Conservation (phyloP, 2,797 vertebrate species). For the Phataginus tetradactyla region DNA sequence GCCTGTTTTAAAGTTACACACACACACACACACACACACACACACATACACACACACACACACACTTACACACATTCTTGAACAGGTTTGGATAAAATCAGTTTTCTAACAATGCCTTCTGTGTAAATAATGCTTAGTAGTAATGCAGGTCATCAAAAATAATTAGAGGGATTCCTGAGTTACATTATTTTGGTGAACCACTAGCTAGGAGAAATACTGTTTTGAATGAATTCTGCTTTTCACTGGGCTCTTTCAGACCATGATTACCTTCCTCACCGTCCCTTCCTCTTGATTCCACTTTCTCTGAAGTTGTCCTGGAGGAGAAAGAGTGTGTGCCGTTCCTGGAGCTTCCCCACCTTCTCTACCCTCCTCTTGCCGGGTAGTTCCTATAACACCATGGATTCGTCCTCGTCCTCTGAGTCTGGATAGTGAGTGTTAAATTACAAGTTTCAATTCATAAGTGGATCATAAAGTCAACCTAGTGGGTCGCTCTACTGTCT, state of each 20-base stretch:
- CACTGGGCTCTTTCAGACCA: not conserved
- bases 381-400: not conserved
- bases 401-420: not conserved
- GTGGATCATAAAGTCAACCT: not conserved
- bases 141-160: constrained; percentile 32
- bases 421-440: not conserved
- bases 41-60: not conserved
- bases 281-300: not conserved
- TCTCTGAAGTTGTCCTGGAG: not conserved
- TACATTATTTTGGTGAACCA: not conserved
- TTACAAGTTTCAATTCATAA: not conserved
- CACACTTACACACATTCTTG: not conserved
- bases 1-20: constrained; percentile 31
- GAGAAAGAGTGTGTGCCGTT: not conserved
- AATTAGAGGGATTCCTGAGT: not conserved
- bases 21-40: not conserved
- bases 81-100: constrained; percentile 35
- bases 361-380: not conserved
- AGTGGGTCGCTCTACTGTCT: not conserved
- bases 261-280: not conserved
- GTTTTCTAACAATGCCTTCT: constrained; percentile 50
- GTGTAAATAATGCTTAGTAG: constrained; percentile 33
- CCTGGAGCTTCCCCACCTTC: not conserved
- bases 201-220: constrained; percentile 5
- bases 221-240: constrained; percentile 4